Base-by-base conservation (phyloP, 2,113 vertebrate species). In the Muntiacus reevesi region DNA sequence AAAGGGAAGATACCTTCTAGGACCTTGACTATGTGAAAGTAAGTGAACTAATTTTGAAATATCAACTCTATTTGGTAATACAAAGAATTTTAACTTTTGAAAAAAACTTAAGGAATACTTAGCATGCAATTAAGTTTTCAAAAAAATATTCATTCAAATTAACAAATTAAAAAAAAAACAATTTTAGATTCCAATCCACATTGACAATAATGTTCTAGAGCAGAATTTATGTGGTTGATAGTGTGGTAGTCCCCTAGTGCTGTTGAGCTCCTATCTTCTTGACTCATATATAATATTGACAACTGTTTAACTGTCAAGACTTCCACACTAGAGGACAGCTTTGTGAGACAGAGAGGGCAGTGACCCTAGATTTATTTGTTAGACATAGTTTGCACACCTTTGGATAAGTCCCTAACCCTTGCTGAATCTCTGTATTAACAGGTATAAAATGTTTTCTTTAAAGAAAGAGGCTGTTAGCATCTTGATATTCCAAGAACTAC, bases 21-120 rank as follows among this genome's bases (percentile, higher is more conserved):
- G 84, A 62, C 16, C 16, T 28, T 81, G 57, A 12, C 11, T 85
- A 15, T 76, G n/a, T 79, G 88, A 91, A 83, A 86, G 60, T 86
- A 55, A 64, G 67, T 96, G 79, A 93, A 86, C 7, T 52, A 52
- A 92, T 95, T 97, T 79, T 96, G 57, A 89, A 79, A 96, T 84
- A 74, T 62, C 16, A 95, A 88, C 25, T 64, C 28, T 10, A 28
- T 76, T 88, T 60, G 27, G 11, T 43, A 91, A 30, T 36, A 3
- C 15, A 47, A 25, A 87, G 52, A 86, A 45, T 78, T 57, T 71
- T 94, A 27, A 62, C 21, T 78, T 94, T 88, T 86, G 60, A 91
- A 67, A 57, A 94, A 89, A 16, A 27, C 28, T 54, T 84, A 33
- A 91, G 17, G 7, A 74, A 89, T 89, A 78, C 23, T 91, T 83